Percentiles rank a stretch among this genome's conserved stretches.
Evolutionary conservation across 2,113 vertebrate species (phyloP).

Genomic region (Cichladusa arquata): DNA sequence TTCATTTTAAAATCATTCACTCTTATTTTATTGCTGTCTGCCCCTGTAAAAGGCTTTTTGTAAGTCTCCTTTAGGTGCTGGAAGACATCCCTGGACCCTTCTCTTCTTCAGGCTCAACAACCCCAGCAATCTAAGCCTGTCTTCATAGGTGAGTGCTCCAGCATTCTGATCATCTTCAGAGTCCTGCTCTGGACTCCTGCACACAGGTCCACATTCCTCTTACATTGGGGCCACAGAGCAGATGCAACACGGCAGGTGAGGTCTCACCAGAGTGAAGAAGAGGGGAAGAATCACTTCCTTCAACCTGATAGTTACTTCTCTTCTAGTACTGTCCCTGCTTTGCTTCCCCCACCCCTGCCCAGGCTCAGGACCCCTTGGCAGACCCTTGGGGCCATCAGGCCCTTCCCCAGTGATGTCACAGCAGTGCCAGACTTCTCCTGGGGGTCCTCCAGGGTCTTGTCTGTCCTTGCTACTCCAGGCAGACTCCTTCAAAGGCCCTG

Average conservation of each 20-base stretch:
- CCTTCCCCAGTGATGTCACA: neutral
- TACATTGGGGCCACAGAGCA: fast-evolving
- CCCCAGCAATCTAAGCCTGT: neutral
- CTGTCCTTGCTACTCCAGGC: neutral
- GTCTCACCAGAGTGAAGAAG: neutral
- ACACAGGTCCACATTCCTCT: neutral
- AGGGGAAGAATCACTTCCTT: neutral
- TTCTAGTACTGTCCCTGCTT: neutral
- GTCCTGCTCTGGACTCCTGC: neutral
- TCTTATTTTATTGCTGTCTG: neutral
- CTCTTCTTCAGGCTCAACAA: neutral
- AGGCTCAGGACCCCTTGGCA: neutral
- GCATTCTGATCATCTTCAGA: neutral
- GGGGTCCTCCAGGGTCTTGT: neutral
- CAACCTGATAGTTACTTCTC: neutral
- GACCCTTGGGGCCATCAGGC: neutral
- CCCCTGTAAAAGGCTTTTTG: neutral
- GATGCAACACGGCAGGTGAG: neutral
- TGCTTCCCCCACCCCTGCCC: neutral
- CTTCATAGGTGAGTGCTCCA: neutral
- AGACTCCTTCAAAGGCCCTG: neutral
- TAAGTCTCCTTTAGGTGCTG: neutral
- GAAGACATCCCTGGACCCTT: neutral
- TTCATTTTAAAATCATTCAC: neutral
- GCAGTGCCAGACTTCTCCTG: neutral